These are phyloP conservation scores for Acanthaster planci DNA, from an alignment of 35 echinoderm and acorn worm genomes.

Conservation along the genomic window DNA sequence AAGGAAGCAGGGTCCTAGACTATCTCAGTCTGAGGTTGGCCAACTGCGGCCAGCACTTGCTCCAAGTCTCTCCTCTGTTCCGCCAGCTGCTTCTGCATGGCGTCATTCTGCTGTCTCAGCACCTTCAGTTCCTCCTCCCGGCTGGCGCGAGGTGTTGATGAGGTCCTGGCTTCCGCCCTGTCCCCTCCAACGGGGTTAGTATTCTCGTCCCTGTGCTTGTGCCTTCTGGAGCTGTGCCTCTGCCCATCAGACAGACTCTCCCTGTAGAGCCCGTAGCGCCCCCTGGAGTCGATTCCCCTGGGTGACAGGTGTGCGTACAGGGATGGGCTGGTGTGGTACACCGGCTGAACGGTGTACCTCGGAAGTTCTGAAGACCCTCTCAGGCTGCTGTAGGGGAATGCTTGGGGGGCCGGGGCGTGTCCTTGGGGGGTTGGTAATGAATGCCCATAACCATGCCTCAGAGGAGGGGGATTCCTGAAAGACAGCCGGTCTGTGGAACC, in stretches of 20 bases:
- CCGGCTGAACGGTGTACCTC: background rate
- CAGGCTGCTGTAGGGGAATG: background rate
- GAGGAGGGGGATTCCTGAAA: background rate
- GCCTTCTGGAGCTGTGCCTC: background rate
- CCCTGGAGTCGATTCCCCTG: background rate
- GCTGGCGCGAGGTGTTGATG: background rate
- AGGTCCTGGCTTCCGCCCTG: background rate
- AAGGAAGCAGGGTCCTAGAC: background rate
- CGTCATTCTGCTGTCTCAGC: background rate
- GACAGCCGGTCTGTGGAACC: background rate
- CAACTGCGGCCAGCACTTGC: background rate
- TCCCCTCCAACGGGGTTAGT: background rate
- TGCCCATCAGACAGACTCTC: background rate
- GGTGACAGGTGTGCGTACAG: background rate
- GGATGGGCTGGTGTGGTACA: background rate
- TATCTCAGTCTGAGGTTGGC: constrained; percentile 3
- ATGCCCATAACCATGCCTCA: background rate
- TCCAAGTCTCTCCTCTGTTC: background rate
- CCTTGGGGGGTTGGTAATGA: background rate
- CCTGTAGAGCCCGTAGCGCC: background rate
- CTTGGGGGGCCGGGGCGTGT: background rate
- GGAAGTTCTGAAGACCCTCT: too few species aligned
- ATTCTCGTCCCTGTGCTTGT: background rate
- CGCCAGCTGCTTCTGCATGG: constrained; percentile 9
- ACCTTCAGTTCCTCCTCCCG: background rate